A percentile compares a stretch with the other conserved stretches of the same genome.
These are phyloP conservation scores for Cyphomyrus discorhynchus DNA, from an alignment of 2,113 vertebrate species.

Conservation along the genomic window DNA sequence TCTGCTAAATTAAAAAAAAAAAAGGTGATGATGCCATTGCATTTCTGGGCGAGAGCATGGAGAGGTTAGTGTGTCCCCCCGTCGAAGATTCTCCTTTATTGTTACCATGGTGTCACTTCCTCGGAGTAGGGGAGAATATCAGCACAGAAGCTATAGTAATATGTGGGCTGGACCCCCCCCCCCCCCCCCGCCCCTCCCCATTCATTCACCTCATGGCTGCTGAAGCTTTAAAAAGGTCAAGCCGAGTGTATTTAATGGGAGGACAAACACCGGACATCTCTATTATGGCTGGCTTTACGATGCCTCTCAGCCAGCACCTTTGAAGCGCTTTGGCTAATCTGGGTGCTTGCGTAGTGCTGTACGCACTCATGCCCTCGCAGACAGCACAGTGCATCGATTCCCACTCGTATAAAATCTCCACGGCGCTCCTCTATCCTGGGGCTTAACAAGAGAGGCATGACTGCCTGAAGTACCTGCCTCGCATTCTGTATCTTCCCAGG, in stretches of 20 bases:
- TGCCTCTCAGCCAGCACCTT: neutral
- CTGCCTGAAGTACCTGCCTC: neutral
- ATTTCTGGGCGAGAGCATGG: neutral
- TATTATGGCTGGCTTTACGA: neutral
- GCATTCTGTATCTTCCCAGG: neutral
- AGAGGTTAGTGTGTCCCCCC: neutral
- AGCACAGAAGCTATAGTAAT: neutral
- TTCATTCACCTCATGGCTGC: neutral
- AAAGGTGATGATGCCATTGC: neutral
- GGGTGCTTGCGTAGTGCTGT: neutral
- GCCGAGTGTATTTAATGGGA: neutral
- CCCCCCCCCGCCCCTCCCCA: neutral
- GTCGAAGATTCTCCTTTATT: neutral
- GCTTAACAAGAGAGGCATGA: constrained; percentile 5
- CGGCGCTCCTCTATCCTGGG: neutral
- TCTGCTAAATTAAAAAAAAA: too few species aligned
- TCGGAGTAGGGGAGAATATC: neutral
- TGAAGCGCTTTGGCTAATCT: neutral
- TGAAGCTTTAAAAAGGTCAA: constrained; percentile 7
- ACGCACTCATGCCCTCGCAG: neutral
- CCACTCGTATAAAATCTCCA: neutral
- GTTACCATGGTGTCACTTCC: neutral
- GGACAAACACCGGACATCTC: constrained; percentile 7
- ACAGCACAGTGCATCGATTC: neutral
- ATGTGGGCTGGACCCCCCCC: neutral